Percentiles rank a stretch among this genome's conserved stretches.
phyloP scores from a whole-genome alignment of 1,140 invertebrate species.

The Drosophila pseudoananassae region DNA sequence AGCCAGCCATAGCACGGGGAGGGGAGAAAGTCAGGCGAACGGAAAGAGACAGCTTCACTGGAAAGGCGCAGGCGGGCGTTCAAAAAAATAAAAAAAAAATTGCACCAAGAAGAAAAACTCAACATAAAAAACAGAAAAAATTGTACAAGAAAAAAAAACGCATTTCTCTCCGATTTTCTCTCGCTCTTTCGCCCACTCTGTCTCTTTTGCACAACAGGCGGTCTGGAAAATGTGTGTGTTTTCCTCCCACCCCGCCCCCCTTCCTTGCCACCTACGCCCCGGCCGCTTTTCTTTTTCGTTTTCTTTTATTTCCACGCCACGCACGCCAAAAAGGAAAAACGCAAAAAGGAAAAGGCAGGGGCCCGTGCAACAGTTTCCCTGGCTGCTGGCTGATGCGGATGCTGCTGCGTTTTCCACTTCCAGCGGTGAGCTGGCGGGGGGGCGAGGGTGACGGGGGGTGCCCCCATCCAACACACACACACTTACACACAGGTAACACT shows the following conservation, averaged over 20 bases:
- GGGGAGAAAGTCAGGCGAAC: constrained; percentile 6
- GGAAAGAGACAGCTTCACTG: constrained; percentile 17
- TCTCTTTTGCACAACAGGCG: constrained; percentile 46
- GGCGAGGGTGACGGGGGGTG: constrained; percentile 7
- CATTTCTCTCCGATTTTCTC: constrained; percentile 11
- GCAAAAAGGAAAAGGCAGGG: constrained; percentile 4
- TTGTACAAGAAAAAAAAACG: constrained; percentile 25
- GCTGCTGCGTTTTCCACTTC: constrained; percentile 23
- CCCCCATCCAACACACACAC: background rate
- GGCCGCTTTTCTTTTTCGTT: constrained; percentile 12
- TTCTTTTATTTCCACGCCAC: constrained; percentile 15
- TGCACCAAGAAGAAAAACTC: constrained; percentile 45
- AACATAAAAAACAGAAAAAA: constrained; percentile 24
- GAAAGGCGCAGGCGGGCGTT: constrained; percentile 57
- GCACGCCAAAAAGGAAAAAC: constrained; percentile 36
- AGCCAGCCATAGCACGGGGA: background rate
- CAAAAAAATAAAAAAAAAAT: constrained; percentile 30
- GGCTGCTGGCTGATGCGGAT: background rate
- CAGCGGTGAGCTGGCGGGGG: constrained; percentile 29
- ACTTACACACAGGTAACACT: too few species aligned
- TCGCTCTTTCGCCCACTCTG: background rate
- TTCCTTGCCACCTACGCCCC: too few species aligned
- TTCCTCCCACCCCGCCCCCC: constrained; percentile 4
- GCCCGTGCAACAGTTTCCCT: constrained; percentile 40
- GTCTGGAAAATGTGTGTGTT: constrained; percentile 48